phyloP scores from a whole-genome alignment of 2,797 vertebrate genomes.

The Loriculus beryllinus region DNA sequence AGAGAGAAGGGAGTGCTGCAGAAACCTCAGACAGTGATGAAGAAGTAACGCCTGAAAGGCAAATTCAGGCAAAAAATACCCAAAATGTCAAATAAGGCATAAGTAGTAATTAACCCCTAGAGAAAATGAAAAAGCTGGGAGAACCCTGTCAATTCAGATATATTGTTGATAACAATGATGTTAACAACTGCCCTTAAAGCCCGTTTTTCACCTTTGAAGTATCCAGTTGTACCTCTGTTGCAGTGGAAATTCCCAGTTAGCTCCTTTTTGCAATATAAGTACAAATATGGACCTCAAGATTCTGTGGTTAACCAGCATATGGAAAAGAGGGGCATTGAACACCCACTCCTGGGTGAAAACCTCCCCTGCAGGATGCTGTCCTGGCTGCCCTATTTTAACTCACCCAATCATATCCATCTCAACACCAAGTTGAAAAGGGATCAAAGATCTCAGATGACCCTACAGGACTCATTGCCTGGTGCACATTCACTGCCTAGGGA shows the following conservation, averaged over 20 bases:
- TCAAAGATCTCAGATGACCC: background rate
- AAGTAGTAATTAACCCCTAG: background rate
- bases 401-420: background rate
- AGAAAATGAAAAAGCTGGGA: background rate
- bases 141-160: background rate
- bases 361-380: background rate
- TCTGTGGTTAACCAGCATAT: background rate
- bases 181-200: background rate
- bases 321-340: background rate
- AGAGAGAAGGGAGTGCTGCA: background rate
- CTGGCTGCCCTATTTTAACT: background rate
- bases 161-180: background rate
- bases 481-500: accelerated
- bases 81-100: background rate
- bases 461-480: background rate
- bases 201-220: background rate
- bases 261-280: background rate
- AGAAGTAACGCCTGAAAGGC: background rate
- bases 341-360: background rate
- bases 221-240: background rate
- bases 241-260: background rate
- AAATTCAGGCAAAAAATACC: background rate
- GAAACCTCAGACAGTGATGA: background rate
- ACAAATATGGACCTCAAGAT: background rate
- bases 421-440: background rate